Evolutionary conservation across 2,113 vertebrate species (phyloP).

Genomic region (Alectura lathami): DNA sequence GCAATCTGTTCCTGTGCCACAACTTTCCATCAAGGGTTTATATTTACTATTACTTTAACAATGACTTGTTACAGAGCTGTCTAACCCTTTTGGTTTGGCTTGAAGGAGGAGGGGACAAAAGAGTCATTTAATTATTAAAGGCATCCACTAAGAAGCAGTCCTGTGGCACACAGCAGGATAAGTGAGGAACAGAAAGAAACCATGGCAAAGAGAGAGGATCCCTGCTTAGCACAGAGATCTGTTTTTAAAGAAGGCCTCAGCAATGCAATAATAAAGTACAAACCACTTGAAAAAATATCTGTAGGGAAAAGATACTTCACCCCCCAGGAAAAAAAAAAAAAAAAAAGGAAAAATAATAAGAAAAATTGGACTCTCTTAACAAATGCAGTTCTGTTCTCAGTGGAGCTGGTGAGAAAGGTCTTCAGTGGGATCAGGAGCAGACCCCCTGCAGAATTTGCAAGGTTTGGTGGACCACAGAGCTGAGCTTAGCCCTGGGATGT

Average conservation of each 20-base stretch:
- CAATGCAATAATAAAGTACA: not conserved
- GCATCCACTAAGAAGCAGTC: not conserved
- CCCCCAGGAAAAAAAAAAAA: not conserved
- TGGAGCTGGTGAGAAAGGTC: not conserved
- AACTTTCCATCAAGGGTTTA: not conserved
- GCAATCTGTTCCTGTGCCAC: constrained; percentile 25
- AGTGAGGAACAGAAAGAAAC: not conserved
- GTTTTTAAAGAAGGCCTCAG: not conserved
- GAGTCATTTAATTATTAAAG: not conserved
- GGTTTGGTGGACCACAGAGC: not conserved
- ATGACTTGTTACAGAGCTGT: not conserved
- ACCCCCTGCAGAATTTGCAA: not conserved
- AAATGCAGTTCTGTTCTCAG: not conserved
- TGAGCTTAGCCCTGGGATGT: not conserved
- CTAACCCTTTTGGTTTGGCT: not conserved
- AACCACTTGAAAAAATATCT: not conserved
- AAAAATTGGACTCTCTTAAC: not conserved
- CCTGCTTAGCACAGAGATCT: not conserved
- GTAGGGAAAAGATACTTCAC: not conserved
- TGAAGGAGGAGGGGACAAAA: not conserved
- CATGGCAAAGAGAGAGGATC: not conserved
- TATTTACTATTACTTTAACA: constrained; percentile 1
- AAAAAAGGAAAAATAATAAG: no score
- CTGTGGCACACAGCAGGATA: not conserved
- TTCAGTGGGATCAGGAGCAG: not conserved